Conservation (phyloP, 64 coral and sea anemone species). For the Porites lutea region DNA sequence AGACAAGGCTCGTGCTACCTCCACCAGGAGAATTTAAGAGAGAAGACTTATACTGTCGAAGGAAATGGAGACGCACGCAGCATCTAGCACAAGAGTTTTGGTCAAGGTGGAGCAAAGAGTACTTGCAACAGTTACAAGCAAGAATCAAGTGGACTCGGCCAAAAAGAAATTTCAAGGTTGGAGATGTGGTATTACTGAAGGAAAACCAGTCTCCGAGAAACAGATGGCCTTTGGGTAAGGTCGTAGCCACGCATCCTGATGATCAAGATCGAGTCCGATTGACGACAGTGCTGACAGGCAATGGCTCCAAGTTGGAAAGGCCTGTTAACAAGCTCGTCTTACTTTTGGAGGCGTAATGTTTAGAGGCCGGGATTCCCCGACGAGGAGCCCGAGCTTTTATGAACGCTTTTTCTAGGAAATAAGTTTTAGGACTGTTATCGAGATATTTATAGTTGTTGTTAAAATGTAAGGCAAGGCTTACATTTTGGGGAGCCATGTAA, state of each 20-base stretch:
- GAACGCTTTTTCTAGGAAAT: too few relatives aligned
- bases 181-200: constrained; percentile 38
- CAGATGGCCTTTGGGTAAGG: constrained; percentile 2
- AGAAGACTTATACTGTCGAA: not conserved
- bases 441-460: too few relatives aligned
- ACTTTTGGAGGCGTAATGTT: not conserved
- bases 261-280: constrained; percentile 27
- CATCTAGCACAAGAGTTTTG: constrained; percentile 61
- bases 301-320: constrained; percentile 28
- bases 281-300: not conserved
- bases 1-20: constrained; percentile 39
- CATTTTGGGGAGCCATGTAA: too few relatives aligned
- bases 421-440: too few relatives aligned
- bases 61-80: not conserved
- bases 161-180: constrained; percentile 21
- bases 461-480: too few relatives aligned
- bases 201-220: not conserved
- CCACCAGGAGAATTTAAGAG: constrained; percentile 47
- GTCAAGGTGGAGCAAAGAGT: constrained; percentile 59
- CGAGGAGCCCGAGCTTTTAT: constrained; percentile 19
- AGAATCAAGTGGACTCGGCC: constrained; percentile 15
- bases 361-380: constrained; percentile 43
- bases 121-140: constrained; percentile 50
- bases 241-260: not conserved
- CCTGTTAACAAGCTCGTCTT: constrained; percentile 31